Base-by-base conservation (phyloP, 2,888 invertebrate genomes). In the Drosophila mercatorum region DNA sequence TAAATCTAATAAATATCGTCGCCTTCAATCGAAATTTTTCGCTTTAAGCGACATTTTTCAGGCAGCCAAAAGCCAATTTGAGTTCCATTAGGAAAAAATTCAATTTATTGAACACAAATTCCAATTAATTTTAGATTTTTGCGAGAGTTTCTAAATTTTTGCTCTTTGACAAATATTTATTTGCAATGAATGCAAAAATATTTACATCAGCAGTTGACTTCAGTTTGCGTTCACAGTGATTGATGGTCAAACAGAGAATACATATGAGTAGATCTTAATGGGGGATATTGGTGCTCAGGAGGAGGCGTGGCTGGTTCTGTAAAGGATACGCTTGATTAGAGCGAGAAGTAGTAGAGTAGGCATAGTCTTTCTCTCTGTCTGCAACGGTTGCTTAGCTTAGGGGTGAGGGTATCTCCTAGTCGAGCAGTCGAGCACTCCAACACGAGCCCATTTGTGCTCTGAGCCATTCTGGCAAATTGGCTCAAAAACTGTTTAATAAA, bases 401-500 rank as follows among this genome's bases (percentile, higher is more conserved):
- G 17, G n/a, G 11, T n/a, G 5, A 51, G 51, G 22, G 51, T 22
- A 36, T 51, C 6, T 22, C 6, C 17, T 2, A 34, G 17, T 36
- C 34, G 17, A 12, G 17, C 34, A 51, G 8, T 17, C 2, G 6
- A 6, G 5, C 17, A 17, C 17, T 12, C 17, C 10, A 17, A 3
- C 26, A 40, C n/a, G 14, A 5, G 2, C 22, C 11, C n/a, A 26
- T 4, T 14, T 14, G 14, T 6, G n/a, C 28, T 36, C 4, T 3
- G 17, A 8, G 26, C 26, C 34, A 26, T 55, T 55, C 10, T 8
- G 22, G 5, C 41, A 34, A 22, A 38, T 53, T 14, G 26, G n/a
- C 26, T 41, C 10, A 22, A 44, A 64, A 31, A 31, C 44, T 52
- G 40, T 65, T 47, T 14, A 53, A 41, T 40, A 65, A 46, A 53